phyloP scores from a whole-genome alignment of 2,113 vertebrate genomes.

The Holacanthus passer region DNA sequence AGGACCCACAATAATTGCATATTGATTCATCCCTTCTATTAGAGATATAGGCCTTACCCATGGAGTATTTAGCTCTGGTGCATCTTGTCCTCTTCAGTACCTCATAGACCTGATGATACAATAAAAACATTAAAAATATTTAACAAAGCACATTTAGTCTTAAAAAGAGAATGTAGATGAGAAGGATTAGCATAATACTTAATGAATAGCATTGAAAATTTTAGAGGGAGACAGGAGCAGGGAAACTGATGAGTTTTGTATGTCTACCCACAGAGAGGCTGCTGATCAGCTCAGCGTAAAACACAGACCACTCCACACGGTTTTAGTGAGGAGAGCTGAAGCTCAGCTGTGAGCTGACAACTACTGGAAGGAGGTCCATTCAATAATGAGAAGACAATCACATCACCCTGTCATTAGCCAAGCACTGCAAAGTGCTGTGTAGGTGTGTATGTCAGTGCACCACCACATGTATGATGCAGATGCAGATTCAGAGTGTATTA shows the following conservation, averaged over 20 bases:
- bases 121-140: background rate
- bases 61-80: constrained; percentile 90
- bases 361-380: constrained; percentile 17
- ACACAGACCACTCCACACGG: background rate
- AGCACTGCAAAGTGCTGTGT: background rate
- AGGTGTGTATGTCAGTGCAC: constrained; percentile 1
- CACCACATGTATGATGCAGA: background rate
- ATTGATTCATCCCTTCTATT: background rate
- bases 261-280: background rate
- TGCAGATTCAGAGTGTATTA: background rate
- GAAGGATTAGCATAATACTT: background rate
- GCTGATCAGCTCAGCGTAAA: constrained; percentile 1
- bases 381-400: constrained; percentile 44
- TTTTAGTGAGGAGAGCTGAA: constrained; percentile 13
- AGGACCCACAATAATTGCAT: constrained; percentile 22
- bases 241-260: background rate
- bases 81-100: constrained; percentile 94
- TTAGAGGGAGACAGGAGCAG: background rate
- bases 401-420: constrained; percentile 29
- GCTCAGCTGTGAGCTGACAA: background rate
- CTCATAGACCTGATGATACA: constrained; percentile 89
- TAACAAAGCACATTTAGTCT: background rate
- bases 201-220: no score
- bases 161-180: background rate
- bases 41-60: constrained; percentile 87